Conservation (phyloP, 2,888 invertebrate species). For the Lepidocyrtoides sp. region DNA sequence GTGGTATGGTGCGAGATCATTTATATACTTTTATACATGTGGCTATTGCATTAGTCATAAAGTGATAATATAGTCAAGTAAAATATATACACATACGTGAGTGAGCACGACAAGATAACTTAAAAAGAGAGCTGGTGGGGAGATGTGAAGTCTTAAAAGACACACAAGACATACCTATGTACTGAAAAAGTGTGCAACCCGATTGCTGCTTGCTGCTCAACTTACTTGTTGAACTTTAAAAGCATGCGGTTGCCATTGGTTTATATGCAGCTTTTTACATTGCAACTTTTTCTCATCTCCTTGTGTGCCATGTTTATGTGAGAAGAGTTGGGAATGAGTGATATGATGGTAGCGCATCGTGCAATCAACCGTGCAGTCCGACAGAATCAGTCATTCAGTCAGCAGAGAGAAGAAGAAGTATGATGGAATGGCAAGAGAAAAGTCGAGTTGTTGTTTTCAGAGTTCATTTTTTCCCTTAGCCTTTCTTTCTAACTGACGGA, state of each 20-base stretch:
- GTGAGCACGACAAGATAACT: background rate
- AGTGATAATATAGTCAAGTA: background rate
- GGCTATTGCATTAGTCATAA: conserved; percentile 1
- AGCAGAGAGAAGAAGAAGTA: conserved; percentile 30
- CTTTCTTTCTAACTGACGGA: background rate
- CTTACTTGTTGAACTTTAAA: conserved; percentile 49
- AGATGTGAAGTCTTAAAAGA: conserved; percentile 29
- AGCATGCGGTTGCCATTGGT: background rate
- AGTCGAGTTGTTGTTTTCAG: conserved; percentile 33
- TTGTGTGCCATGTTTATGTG: conserved; percentile 7
- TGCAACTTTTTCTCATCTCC: background rate
- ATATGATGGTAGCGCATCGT: conserved; percentile 52
- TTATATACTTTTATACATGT: no score
- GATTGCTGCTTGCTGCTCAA: background rate
- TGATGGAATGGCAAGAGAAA: conserved; percentile 63
- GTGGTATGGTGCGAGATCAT: background rate
- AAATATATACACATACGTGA: background rate
- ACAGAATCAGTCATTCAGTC: conserved; percentile 73
- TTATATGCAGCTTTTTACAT: background rate
- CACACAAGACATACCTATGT: conserved; percentile 1
- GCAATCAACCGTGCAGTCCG: conserved; percentile 74
- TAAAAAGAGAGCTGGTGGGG: background rate
- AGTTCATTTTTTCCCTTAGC: conserved; percentile 13
- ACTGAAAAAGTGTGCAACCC: background rate
- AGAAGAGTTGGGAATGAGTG: background rate